A percentile compares a stretch with the other conserved stretches of the same genome.
These are phyloP conservation scores for Drosophila prolongata DNA, from an alignment of 2,888 invertebrate genomes.

Conservation along the genomic window DNA sequence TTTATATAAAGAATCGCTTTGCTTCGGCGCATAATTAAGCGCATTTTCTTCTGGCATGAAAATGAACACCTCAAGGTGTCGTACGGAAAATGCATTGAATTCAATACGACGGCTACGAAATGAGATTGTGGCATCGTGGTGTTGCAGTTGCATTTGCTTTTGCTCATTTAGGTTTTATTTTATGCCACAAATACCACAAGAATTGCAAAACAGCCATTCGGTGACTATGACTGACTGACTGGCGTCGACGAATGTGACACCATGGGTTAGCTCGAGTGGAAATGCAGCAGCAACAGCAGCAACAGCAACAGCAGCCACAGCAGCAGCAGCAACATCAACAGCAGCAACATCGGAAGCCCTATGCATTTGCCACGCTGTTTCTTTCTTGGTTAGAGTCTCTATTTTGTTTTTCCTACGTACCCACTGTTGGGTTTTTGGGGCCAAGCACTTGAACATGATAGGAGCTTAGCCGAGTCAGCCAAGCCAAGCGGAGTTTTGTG, in stretches of 20 bases:
- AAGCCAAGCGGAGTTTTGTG: conserved; percentile 41
- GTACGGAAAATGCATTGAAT: conserved; percentile 67
- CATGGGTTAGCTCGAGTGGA: conserved; percentile 70
- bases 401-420: conserved; percentile 10
- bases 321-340: conserved; percentile 19
- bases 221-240: conserved; percentile 52
- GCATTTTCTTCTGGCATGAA: conserved; percentile 77
- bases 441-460: conserved; percentile 79
- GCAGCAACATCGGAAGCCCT: conserved; percentile 64
- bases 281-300: conserved; percentile 52
- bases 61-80: conserved; percentile 78
- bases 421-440: conserved; percentile 59
- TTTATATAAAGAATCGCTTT: conserved; percentile 49
- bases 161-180: conserved; percentile 75
- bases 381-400: conserved; percentile 34
- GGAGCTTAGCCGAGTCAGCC: conserved; percentile 62
- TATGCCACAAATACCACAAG: conserved; percentile 80
- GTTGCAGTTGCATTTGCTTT: conserved; percentile 26
- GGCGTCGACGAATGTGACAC: conserved; percentile 78
- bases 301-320: too few relatives aligned
- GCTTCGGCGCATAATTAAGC: conserved; percentile 71
- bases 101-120: conserved; percentile 64
- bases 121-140: conserved; percentile 56
- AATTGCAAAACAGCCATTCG: conserved; percentile 62
- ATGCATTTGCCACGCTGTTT: conserved; percentile 47